Evolutionary conservation across 2,888 invertebrate genomes (phyloP), one percentile per base, ranked within the genome.

Genomic region (Parnassius apollo): DNA sequence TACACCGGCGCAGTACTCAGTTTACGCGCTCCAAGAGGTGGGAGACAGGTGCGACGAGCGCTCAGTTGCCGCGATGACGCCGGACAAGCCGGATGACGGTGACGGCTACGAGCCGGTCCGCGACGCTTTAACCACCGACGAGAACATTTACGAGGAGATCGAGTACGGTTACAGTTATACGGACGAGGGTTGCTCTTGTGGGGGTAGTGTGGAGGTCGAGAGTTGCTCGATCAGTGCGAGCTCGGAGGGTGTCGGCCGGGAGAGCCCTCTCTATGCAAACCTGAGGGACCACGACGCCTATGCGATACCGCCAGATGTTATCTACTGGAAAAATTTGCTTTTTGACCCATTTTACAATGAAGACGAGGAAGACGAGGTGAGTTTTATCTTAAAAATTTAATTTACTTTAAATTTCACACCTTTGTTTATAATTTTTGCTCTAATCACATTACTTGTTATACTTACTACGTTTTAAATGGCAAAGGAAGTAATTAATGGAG

Each of bases 361-460:
- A 59, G 93, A 93, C 59, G 92, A 93, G 66, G 92, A 93, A 65
- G 93, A 93, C 67, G 92, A 91, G 85, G 92, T 92, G 68, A 84
- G 92, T 75, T 42, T 49, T 35, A 35, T 35, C 18, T 35, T 35
- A n/a, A 35, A 52, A 51, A 58, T 55, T 56, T 42, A 57, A 46
- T 46, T 46, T 46, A n/a, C 12, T 46, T 46, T n/a, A n/a, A 46
- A n/a, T 35, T n/a, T 49, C 13, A 49, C 13, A 12, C 46, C 46
- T 12, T 12, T 46, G 10, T 12, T 46, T 49, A 13, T 49, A 13
- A 1, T 49, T 49, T 35, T 35, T 35, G 35, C 35, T 35, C 0
- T 35, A 35, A 7, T 35, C 35, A 35, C 35, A 35, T 35, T 35
- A 35, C 35, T 35, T 35, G 7, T 35, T 35, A 35, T 7, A 35